Base-by-base conservation (phyloP, 1,140 invertebrate genomes). In the Seison nebaliae region DNA sequence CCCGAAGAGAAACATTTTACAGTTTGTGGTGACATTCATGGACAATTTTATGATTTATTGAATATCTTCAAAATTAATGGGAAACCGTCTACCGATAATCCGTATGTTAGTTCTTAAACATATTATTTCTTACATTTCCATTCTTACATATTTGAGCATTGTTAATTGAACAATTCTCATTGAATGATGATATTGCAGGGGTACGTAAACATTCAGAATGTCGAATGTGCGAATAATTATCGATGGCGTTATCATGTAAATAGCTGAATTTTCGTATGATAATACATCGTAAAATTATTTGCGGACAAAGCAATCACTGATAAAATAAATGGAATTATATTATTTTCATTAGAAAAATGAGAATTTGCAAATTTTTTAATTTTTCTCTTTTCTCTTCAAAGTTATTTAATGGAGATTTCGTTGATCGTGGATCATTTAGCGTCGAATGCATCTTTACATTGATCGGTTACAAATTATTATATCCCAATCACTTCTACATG, bases 21-120 rank as follows among this genome's bases (percentile, higher is more conserved):
- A 20, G 74, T 98, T 35, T 96, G 88, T 62, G 91, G 91, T n/a
- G 91, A 98, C 60, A 83, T 98, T 48, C 88, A 98, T 59, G 91
- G 91, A 16, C 91, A 98, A 60, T 98, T 72, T 63, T 98, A 84
- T 60, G 91, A 98, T 64, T 61, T 98, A 30, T 69, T 91, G 63
- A 91, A 98, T 62, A 91, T 98, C 46, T 98, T 96, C 63, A 66
- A 83, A 51, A 62, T 94, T 26, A 98, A 96, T 62, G 88, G 84
- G 8, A 57, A 84, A 26, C 91, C 91, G 9, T 86, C 79, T 8
- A 70, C 76, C 53, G 70, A 67, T 28, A 98, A 98, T 66, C 86
- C 88, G 42, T 98, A 94, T 65, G 72, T 77, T 72, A 61, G 56
- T 52, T 50, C 44, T 41, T 44, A 38, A 15, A 19, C 14, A 16